phyloP scores from a whole-genome alignment of 2,113 vertebrate genomes.

The Boulengeromyrus knoepffleri region DNA sequence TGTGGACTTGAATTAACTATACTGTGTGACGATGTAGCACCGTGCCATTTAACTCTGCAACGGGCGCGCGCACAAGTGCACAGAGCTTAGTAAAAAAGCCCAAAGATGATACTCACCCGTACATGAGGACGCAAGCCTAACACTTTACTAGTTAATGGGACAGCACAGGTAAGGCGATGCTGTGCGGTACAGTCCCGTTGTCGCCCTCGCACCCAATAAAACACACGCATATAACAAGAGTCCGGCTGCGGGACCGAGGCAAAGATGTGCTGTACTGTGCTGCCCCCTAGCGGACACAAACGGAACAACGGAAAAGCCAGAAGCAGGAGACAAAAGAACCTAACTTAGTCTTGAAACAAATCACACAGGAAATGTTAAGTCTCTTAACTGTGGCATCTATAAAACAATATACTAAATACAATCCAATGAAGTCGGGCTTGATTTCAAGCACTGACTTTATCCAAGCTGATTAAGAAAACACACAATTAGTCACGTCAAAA shows the following conservation, averaged over 20 bases:
- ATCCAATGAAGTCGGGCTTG: not conserved
- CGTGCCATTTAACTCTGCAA: not conserved
- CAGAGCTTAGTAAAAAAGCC: not conserved
- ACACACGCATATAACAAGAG: not conserved
- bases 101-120: not conserved
- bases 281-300: constrained; percentile 19
- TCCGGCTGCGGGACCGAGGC: not conserved
- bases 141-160: not conserved
- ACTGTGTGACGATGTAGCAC: not conserved
- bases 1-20: not conserved
- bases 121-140: not conserved
- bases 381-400: not conserved
- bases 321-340: not conserved
- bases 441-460: not conserved
- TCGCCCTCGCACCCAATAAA: not conserved
- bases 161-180: not conserved
- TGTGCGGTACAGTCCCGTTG: not conserved
- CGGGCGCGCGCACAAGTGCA: not conserved
- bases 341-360: not conserved
- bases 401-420: constrained; percentile 1
- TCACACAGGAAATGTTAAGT: not conserved
- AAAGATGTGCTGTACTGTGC: constrained; percentile 14
- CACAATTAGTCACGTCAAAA: not conserved
- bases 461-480: not conserved
- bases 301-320: not conserved